Base-by-base conservation (phyloP, 2,113 vertebrate genomes). In the Anoura caudifer region DNA sequence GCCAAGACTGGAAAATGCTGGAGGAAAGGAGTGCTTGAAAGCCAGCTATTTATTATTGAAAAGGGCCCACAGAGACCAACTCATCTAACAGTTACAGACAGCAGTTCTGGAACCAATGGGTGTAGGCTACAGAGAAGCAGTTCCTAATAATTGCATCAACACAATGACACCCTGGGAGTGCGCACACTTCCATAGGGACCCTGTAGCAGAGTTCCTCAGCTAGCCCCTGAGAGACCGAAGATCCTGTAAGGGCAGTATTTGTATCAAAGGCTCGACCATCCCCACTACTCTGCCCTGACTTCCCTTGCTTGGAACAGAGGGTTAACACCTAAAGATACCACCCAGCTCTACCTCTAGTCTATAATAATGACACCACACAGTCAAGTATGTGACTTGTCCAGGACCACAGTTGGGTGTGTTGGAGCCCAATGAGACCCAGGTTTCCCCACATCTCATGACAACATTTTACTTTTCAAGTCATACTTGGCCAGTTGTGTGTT, bases 31-130 rank as follows among this genome's bases (percentile, higher is more conserved):
- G 2, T 1, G 10, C 3, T 5, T 9, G 52, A 15, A 63, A 59
- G 50, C 24, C 59, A 4, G 52, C 54, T 24, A 13, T 31, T 63
- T 63, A 15, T 31, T 63, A 2, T 15, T 33, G n/a, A 5, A 24
- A 75, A 50, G 17, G 54, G 15, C 79, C 38, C 1, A 0, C 1
- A 4, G 1, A 2, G 43, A 41, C 24, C 45, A 28, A 16, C 20
- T 52, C 41, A 33, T 13, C 72, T 54, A 16, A 8, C 4, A 3
- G 56, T 12, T 15, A 16, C 28, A 36, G 77, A 33, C 7, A 3
- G 52, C 26, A 38, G 59, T n/a, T 12, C 43, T 7, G 41, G 73
- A 75, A 7, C 8, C 69, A 17, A 3, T 0, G 28, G 1, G 22
- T 22, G 63, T 1, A 2, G 20, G 8, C 20, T 10, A 19, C 5